Percentiles rank a stretch among this genome's conserved stretches.
These are phyloP conservation scores for Drosophila yakuba DNA, from an alignment of 1,140 invertebrate genomes.

Conservation along the genomic window DNA sequence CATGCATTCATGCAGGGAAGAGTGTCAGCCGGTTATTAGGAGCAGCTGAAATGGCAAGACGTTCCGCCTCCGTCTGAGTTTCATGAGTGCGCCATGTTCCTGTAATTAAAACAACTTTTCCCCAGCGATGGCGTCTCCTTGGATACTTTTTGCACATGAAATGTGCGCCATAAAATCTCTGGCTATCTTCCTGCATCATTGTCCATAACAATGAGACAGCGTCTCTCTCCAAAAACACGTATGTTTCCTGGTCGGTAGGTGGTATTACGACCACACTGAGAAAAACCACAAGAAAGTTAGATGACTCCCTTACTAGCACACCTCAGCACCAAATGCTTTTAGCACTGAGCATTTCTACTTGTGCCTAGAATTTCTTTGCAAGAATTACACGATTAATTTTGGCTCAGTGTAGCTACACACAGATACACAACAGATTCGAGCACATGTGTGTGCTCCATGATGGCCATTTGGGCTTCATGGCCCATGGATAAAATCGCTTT, in stretches of 20 bases:
- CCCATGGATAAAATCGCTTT: slow-evolving; percentile 44
- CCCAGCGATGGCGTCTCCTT: slow-evolving; percentile 20
- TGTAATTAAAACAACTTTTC: slow-evolving; percentile 71
- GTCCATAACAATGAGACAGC: slow-evolving; percentile 69
- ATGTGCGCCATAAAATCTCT: slow-evolving; percentile 50
- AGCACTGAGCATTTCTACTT: too few relatives aligned
- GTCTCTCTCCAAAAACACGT: slow-evolving; percentile 4
- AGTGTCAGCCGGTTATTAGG: slow-evolving; percentile 48
- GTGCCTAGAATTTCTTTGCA: too few relatives aligned
- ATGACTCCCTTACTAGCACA: too few relatives aligned
- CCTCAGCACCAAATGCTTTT: too few relatives aligned
- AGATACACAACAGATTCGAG: slow-evolving; percentile 11
- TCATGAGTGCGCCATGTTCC: slow-evolving; percentile 24
- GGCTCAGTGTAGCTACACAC: slow-evolving; percentile 6
- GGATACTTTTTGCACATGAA: slow-evolving; percentile 35
- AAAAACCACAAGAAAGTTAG: background rate
- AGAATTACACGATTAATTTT: background rate
- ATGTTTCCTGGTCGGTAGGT: background rate
- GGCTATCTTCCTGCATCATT: slow-evolving; percentile 60
- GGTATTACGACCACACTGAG: slow-evolving; percentile 50
- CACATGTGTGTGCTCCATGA: slow-evolving; percentile 24
- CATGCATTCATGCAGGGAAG: slow-evolving; percentile 26
- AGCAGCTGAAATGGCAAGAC: slow-evolving; percentile 44
- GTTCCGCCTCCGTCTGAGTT: background rate
- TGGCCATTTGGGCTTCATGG: slow-evolving; percentile 56